Percentiles rank a stretch among this genome's conserved stretches.
Evolutionary conservation across 1,140 invertebrate genomes (phyloP).

Genomic region (Drosophila pectinifera): DNA sequence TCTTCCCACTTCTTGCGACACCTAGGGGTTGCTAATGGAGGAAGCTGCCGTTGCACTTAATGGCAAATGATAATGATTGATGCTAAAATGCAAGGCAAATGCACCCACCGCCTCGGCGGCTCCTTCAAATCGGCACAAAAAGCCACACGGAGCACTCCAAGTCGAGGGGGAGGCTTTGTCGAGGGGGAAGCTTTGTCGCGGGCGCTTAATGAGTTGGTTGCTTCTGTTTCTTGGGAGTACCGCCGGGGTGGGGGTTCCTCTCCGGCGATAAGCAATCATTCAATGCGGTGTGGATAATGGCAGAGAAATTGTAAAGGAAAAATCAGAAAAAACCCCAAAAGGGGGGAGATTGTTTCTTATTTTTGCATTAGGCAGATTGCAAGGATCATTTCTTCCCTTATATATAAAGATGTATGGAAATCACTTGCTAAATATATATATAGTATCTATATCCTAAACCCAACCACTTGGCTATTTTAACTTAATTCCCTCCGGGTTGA

Average conservation of each 20-base stretch:
- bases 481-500: not conserved
- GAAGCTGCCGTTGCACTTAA: constrained; percentile 67
- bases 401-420: not conserved
- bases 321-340: not conserved
- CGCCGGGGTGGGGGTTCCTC: not conserved
- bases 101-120: not conserved
- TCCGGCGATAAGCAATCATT: constrained; percentile 72
- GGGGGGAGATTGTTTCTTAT: not conserved
- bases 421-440: not conserved
- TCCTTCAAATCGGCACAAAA: constrained; percentile 37
- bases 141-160: constrained; percentile 40
- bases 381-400: no score
- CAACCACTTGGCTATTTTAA: not conserved
- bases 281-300: constrained; percentile 45
- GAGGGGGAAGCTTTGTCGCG: not conserved
- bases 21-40: constrained; percentile 78
- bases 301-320: not conserved
- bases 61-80: constrained; percentile 82
- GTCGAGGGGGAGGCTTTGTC: not conserved
- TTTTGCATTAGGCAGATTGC: constrained; percentile 62
- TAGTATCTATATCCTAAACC: not conserved
- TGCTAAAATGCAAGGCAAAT: constrained; percentile 53
- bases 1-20: constrained; percentile 31
- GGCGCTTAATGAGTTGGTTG: not conserved
- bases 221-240: not conserved